Percentiles rank a stretch among this genome's conserved stretches.
Conservation (phyloP, 2,797 vertebrate species). For the Cercopithecus petaurista region DNA sequence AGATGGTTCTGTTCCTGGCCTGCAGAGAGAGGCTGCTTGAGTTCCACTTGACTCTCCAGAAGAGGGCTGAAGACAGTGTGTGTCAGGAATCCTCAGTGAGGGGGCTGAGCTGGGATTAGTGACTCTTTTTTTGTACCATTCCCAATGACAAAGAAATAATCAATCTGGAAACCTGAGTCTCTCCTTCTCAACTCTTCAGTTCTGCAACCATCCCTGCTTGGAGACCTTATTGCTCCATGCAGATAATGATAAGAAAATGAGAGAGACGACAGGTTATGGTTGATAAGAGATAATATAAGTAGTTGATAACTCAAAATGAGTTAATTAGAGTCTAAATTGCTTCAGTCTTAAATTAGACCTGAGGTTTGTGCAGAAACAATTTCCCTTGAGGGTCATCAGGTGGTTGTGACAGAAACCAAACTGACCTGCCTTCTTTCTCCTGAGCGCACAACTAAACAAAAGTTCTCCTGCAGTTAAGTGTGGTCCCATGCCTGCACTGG, state of each 20-base stretch:
- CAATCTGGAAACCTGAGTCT: neutral
- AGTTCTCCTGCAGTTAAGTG: neutral
- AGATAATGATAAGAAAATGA: neutral
- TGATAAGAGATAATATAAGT: constrained; percentile 20
- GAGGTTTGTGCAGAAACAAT: constrained; percentile 18
- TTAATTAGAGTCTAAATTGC: constrained; percentile 48
- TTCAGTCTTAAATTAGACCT: constrained; percentile 39
- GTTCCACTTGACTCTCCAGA: neutral
- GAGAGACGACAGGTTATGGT: neutral
- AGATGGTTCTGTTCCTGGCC: neutral
- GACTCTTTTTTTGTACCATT: neutral
- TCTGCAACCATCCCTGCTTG: neutral
- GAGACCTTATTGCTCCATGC: neutral
- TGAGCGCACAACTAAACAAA: neutral
- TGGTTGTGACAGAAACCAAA: constrained; percentile 3
- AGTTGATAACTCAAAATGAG: constrained; percentile 44
- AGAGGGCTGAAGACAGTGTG: neutral
- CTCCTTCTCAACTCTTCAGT: neutral
- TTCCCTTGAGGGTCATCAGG: constrained; percentile 11
- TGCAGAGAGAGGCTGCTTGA: neutral
- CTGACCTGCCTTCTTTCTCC: neutral
- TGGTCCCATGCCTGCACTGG: neutral
- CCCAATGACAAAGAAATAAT: neutral
- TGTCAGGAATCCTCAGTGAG: neutral
- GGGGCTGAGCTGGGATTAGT: neutral